Percentiles rank a stretch among this genome's conserved stretches.
These are phyloP conservation scores for Alcedo quadribrachys DNA, from an alignment of 2,797 vertebrate species.

Conservation along the genomic window DNA sequence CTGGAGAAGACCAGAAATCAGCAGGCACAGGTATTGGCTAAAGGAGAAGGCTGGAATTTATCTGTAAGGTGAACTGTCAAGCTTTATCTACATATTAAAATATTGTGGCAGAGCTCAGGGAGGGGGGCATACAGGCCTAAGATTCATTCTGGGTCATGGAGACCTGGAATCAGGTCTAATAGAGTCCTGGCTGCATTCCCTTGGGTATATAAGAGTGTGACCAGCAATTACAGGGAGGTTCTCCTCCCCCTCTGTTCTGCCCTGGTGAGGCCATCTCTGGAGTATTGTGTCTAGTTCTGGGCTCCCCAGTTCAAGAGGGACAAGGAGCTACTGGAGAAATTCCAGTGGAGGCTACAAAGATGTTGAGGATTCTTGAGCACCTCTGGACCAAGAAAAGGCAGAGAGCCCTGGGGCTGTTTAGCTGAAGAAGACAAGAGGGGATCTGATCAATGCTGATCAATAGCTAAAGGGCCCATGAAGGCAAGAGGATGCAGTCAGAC, in stretches of 20 bases:
- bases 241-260: no score
- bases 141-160: background rate
- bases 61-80: background rate
- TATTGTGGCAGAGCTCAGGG: accelerated
- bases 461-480: background rate
- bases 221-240: no score
- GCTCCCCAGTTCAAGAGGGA: no score
- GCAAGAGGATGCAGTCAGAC: background rate
- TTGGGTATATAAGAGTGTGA: no score
- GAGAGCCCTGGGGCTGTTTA: background rate
- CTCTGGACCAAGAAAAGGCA: no score
- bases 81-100: background rate
- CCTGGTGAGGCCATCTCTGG: no score
- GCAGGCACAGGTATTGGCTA: background rate
- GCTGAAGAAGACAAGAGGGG: background rate
- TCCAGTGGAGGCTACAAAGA: no score
- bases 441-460: background rate
- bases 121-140: accelerated
- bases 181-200: background rate
- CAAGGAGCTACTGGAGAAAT: no score
- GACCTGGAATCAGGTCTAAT: background rate
- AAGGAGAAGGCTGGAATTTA: background rate
- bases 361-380: no score
- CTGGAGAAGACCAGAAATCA: background rate
- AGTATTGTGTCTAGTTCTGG: no score